These are phyloP conservation scores for Liodrosophila aerea DNA, from an alignment of 2,888 invertebrate species.

Conservation along the genomic window DNA sequence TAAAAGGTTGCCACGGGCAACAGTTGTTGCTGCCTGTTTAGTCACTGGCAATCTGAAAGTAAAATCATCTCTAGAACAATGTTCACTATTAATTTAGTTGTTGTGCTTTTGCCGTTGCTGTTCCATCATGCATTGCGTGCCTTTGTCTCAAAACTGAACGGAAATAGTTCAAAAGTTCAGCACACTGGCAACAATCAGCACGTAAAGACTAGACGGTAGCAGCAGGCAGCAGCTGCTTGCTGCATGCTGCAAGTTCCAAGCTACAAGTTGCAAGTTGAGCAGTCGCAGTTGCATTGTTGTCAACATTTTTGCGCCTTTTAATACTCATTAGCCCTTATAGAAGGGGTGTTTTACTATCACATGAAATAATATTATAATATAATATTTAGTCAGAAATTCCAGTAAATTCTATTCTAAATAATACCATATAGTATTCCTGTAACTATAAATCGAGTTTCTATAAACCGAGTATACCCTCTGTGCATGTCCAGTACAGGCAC, in stretches of 20 bases:
- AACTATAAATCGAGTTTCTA: too few relatives aligned
- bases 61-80: conserved; percentile 20
- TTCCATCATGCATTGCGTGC: conserved; percentile 24
- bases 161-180: conserved; percentile 74
- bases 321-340: background rate
- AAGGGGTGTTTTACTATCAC: background rate
- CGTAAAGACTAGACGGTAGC: conserved; percentile 19
- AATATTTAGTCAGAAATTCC: too few relatives aligned
- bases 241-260: conserved; percentile 21
- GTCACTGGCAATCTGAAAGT: conserved; percentile 6
- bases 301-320: conserved; percentile 57
- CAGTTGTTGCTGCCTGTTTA: conserved; percentile 12
- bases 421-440: too few relatives aligned
- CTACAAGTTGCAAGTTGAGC: conserved; percentile 26
- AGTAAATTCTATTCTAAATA: too few relatives aligned
- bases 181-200: conserved; percentile 52
- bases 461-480: too few relatives aligned
- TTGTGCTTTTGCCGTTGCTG: conserved; percentile 12
- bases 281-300: conserved; percentile 61
- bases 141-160: conserved; percentile 37
- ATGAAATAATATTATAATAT: too few relatives aligned
- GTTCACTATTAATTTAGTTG: conserved; percentile 47
- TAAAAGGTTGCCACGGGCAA: conserved; percentile 26
- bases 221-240: conserved; percentile 21
- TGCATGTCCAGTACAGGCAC: too few relatives aligned